Evolutionary conservation across 2,113 vertebrate genomes (phyloP).

Genomic region (Pachyramphus minor): DNA sequence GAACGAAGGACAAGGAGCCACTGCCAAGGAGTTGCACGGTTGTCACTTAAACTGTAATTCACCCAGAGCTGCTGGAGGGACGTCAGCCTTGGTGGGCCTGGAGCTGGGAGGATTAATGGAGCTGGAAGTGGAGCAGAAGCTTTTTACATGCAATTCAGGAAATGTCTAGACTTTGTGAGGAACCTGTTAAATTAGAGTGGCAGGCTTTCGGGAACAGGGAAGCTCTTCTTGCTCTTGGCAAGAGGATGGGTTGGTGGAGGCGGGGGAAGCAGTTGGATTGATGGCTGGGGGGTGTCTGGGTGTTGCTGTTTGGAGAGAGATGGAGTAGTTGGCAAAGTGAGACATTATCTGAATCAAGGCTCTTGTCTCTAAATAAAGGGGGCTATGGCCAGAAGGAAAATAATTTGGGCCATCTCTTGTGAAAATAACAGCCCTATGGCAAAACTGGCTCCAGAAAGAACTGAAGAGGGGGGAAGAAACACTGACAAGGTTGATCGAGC

Average conservation of each 20-base stretch:
- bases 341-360: background rate
- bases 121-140: constrained; percentile 7
- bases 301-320: background rate
- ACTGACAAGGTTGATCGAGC: background rate
- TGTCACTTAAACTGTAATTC: constrained; percentile 56
- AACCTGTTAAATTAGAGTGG: constrained; percentile 40
- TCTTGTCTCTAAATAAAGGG: background rate
- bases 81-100: background rate
- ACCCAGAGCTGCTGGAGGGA: background rate
- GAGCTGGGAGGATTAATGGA: constrained; percentile 40
- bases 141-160: constrained; percentile 58
- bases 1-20: background rate
- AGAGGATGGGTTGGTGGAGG: background rate
- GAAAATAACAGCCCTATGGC: background rate
- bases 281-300: background rate
- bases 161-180: constrained; percentile 62
- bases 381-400: background rate
- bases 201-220: background rate
- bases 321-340: background rate
- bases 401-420: background rate
- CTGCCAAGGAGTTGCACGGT: background rate
- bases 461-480: background rate
- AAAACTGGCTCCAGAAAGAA: background rate
- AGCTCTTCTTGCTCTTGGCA: constrained; percentile 37
- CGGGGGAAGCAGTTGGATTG: background rate